A percentile compares a stretch with the other conserved stretches of the same genome.
Evolutionary conservation across 1,140 invertebrate genomes (phyloP).

Genomic region (Scylla paramamosain): DNA sequence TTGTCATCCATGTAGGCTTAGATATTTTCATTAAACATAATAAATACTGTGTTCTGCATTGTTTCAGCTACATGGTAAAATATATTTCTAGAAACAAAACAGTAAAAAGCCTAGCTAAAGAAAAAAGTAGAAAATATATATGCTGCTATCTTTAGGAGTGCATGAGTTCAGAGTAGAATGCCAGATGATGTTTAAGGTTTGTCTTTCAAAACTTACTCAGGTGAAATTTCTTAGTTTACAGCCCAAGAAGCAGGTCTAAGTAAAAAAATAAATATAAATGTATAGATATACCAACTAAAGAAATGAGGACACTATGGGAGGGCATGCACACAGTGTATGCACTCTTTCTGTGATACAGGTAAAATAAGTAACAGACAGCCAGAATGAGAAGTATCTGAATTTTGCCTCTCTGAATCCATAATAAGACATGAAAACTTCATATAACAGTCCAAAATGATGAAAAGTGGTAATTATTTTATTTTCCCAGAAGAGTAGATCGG

Average conservation of each 20-base stretch:
- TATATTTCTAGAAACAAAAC: conserved; percentile 42
- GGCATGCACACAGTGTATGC: conserved; percentile 73
- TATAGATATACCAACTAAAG: conserved; percentile 41
- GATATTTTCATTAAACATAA: conserved; percentile 1
- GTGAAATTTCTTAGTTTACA: conserved; percentile 55
- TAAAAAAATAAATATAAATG: conserved; percentile 10
- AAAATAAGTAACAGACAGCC: conserved; percentile 71
- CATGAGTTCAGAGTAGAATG: conserved; percentile 73
- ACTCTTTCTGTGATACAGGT: conserved; percentile 59
- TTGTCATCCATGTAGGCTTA: conserved; percentile 60
- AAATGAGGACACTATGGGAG: conserved; percentile 57
- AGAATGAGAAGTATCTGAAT: conserved; percentile 72
- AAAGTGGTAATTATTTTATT: conserved; percentile 52
- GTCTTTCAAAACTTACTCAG: conserved; percentile 50
- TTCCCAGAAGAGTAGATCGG: conserved; percentile 57
- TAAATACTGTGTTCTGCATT: conserved; percentile 34
- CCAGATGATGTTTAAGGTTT: conserved; percentile 55
- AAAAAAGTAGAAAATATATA: conserved; percentile 40
- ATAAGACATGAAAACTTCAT: conserved; percentile 47
- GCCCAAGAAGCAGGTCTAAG: conserved; percentile 74
- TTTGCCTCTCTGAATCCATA: conserved; percentile 63
- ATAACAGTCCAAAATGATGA: conserved; percentile 56
- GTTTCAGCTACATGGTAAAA: conserved; percentile 45
- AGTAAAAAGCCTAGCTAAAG: conserved; percentile 60
- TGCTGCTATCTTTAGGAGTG: conserved; percentile 60